Evolutionary conservation across 2,797 vertebrate species (phyloP), one percentile per base, ranked within the genome.

Genomic region (Poeciliopsis gracilis): DNA sequence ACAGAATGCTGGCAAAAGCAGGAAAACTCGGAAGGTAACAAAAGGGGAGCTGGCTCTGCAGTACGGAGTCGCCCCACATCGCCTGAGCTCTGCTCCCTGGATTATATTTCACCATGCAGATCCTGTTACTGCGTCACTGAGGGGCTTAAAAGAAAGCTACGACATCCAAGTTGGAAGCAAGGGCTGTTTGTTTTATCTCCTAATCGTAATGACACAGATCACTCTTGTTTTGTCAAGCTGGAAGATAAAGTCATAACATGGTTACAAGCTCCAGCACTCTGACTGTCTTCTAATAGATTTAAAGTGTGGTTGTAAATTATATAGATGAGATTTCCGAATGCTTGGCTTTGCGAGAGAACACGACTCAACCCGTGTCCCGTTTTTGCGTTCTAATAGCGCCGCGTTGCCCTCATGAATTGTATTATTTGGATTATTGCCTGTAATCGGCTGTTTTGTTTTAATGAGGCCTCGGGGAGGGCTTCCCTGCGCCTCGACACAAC

Each of bases 381-480:
- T 90, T 90, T 78, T 85, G 51, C 41, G 55, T 80, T 86, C 77
- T 89, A 78, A 84, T 79, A 82, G 78, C 78, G 28, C 86, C 84
- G 46, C 77, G 70, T 87, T 84, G 72, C 83, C 88, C 81, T 74
- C 80, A 71, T 93, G 88, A 94, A 91, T 88, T 75, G 85, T 91
- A 81, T 92, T 91, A 92, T 93, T 93, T 89, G 89, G 84, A 91
- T 93, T 91, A 93, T 85, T 77, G 88, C 82, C 77, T 80, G 87
- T 92, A 93, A 94, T 93, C 91, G 88, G 78, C 90, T 92, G 84
- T 92, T 53, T 94, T 89, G 84, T 90, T 93, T 92, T 92, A 93
- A 94, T 41, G 92, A 94, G 90, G 87, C 90, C 91, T 79, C 15
- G 10, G 94, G 92, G 93, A 93, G 86, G 92, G 84, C 77, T 92